Evolutionary conservation across 2,113 vertebrate species (phyloP), one percentile per base, ranked within the genome.

Genomic region (Callospermophilus lateralis): DNA sequence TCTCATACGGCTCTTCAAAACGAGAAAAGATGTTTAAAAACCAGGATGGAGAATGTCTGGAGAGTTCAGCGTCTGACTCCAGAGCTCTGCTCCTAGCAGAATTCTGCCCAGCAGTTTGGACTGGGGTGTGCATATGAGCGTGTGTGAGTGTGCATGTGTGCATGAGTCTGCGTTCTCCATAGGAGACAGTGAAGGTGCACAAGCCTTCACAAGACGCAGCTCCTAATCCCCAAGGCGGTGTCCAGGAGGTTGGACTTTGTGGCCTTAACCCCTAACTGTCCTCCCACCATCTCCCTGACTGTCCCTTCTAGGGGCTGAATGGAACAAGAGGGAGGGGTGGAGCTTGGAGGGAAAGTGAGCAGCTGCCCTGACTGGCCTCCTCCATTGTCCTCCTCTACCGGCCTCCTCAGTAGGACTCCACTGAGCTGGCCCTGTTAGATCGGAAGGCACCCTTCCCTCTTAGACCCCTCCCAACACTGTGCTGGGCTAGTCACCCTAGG

Each of bases 201-300:
- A 15, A 78, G n/a, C 68, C 51, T 48, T n/a, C 61, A 37, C 19
- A n/a, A 20, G 34, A 19, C 53, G 32, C 34, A 73, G 61, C 51
- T 42, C 17, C 68, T 67, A 63, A 16, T 51, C 79, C 34, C 37
- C 61, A 78, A 3, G 39, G 48, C 16, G 4, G 8, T 45, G 55
- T 34, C 65, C 65, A 8, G 17, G 55, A 53, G 61, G 84, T n/a
- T 42, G 45, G 30, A 61, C 34, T 9, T 37, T 68, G 1, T 0
- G 8, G 48, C 26, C 67, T 77, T 34, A 39, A 26, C 68, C 53
- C 74, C 85, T 48, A 4, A n/a, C 45, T 20, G 67, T 45, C 84
- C 39, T 34, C 34, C 26, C 28, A 1, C 2, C 4, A 4, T 20
- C 19, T 1, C 26, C n/a, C 22, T 39, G 7, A 34, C n/a, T 4